phyloP scores from a whole-genome alignment of 2,888 invertebrate genomes.

The Ophioninae sp. region DNA sequence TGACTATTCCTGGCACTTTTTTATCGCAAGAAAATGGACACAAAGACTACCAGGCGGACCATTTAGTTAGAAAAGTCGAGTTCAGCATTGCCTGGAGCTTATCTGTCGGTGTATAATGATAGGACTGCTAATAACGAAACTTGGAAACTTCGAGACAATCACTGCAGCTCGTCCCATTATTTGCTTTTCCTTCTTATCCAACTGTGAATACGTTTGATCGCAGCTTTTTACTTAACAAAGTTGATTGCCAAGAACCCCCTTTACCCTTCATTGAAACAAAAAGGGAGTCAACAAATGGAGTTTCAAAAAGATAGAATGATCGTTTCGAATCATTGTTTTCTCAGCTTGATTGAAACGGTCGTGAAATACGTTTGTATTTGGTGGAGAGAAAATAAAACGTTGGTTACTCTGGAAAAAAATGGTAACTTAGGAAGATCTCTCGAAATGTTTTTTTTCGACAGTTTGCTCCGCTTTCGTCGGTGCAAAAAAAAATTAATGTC shows the following conservation, averaged over 20 bases:
- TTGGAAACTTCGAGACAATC: background rate
- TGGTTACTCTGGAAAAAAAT: background rate
- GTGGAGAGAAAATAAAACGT: background rate
- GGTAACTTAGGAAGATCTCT: background rate
- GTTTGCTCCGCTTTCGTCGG: background rate
- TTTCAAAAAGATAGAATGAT: background rate
- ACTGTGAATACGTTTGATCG: background rate
- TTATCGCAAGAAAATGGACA: background rate
- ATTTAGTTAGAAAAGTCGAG: constrained; percentile 3
- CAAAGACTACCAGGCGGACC: background rate
- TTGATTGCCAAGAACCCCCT: no score
- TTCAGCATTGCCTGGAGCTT: background rate
- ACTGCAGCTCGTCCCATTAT: no score
- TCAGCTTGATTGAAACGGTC: background rate
- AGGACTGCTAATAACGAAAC: background rate
- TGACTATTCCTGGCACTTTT: constrained; percentile 3
- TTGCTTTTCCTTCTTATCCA: background rate
- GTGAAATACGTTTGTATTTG: background rate
- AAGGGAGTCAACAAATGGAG: no score
- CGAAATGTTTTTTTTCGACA: background rate
- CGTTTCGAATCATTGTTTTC: background rate
- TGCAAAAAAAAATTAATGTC: background rate
- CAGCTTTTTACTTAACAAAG: background rate
- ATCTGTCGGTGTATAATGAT: background rate
- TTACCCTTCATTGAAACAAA: no score